Base-by-base conservation (phyloP, 2,797 vertebrate genomes). In the Sebastes iracundus region DNA sequence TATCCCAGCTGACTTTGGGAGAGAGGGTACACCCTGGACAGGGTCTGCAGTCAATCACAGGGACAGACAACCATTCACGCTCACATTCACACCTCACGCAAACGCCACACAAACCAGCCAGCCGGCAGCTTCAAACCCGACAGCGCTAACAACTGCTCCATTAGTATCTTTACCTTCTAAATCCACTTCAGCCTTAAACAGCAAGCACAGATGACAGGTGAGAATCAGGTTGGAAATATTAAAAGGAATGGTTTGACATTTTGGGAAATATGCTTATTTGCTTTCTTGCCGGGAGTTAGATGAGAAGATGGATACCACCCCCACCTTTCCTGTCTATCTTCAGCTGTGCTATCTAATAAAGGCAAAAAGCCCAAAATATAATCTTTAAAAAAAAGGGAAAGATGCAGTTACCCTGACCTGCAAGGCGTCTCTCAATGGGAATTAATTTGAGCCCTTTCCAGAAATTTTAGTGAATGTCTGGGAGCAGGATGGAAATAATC, bases 401-500 rank as follows among this genome's bases (percentile, higher is more conserved):
- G 18, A 22, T 59, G 35, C n/a, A 60, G 33, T 70, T 69, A 35
- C 6, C 3, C 53, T 64, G 56, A 67, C 23, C 61, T 25, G 46
- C 7, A n/a, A 66, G 60, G 7, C 2, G 30, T 10, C 74, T 72
- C 53, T 58, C 18, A 52, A 0, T 22, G 23, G 49, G 22, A 84
- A 72, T 78, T 20, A 18, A 80, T 79, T 59, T 42, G 49, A 28
- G 46, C n/a, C 12, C 20, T 80, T 46, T 64, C 49, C 58, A 62
- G 49, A 52, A n/a, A 18, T 46, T 46, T 16, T 46, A 18, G 67
- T 69, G 69, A 83, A 74, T 42, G 28, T 67, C 22, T 80, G 16
- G 8, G n/a, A 71, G 56, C 58, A 33, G 52, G 67, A 56, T 30
- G 33, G 60, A 68, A 84, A 82, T 72, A 67, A 82, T 82, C 42